Percentiles rank a stretch among this genome's conserved stretches.
Conservation (phyloP, 2,888 invertebrate species). For the Volucella inanis region DNA sequence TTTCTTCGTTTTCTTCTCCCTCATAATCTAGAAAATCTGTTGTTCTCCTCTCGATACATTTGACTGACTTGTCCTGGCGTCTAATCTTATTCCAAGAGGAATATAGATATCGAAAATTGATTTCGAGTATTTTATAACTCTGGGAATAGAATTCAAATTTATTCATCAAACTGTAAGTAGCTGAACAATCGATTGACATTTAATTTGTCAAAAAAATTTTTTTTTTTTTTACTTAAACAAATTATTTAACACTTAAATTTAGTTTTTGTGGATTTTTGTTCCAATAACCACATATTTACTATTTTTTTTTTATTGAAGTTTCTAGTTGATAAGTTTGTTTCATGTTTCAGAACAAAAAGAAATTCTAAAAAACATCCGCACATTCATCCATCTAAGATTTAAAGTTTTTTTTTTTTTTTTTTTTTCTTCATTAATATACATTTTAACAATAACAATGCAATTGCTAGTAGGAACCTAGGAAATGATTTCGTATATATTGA, state of each 20-base stretch:
- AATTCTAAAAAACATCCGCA: too few species aligned
- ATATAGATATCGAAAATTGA: slow-evolving; percentile 22
- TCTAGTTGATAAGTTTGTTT: neutral
- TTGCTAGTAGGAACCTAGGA: too few species aligned
- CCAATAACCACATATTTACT: neutral
- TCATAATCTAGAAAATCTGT: slow-evolving; percentile 1
- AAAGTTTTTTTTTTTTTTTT: too few species aligned
- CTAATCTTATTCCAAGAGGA: slow-evolving; percentile 33
- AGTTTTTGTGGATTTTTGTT: slow-evolving; percentile 1
- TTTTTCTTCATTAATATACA: too few species aligned
- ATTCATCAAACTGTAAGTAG: slow-evolving; percentile 66
- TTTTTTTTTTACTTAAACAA: slow-evolving; percentile 17
- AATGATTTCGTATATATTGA: too few species aligned
- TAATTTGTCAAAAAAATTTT: slow-evolving; percentile 1
- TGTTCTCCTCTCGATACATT: neutral
- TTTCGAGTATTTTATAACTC: slow-evolving; percentile 33
- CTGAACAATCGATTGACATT: slow-evolving; percentile 28
- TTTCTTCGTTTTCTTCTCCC: neutral
- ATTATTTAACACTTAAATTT: slow-evolving; percentile 34
- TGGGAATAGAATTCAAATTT: slow-evolving; percentile 27
- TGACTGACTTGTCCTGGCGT: slow-evolving; percentile 14
- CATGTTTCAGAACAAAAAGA: too few species aligned
- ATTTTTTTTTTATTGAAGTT: neutral
- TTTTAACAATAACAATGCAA: too few species aligned
- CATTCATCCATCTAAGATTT: too few species aligned